Base-by-base conservation (phyloP, 2,888 invertebrate genomes). In the Hyppa rectilinea region DNA sequence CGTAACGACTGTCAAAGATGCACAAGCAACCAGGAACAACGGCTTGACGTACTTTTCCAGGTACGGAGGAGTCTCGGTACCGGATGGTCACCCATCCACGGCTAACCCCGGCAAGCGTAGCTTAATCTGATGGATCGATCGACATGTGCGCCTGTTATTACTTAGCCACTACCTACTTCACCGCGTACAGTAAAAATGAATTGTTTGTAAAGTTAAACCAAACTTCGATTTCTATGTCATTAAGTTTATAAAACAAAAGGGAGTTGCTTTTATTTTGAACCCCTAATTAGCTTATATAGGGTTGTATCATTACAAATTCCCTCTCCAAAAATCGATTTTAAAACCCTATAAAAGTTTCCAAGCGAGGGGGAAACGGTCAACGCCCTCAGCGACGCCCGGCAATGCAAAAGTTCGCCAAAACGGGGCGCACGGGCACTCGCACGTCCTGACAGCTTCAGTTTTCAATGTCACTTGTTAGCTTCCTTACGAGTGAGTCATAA, bases 281-380 rank as follows among this genome's bases (percentile, higher is more conserved):
- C 20, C 12, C 9, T 31, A 82, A 79, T 80, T 55, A 58, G 34
- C 17, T 50, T 70, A 47, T 61, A 34, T 4, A 45, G 64, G 69
- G 63, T 70, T 34, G 40, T 26, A 40, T 49, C 55, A n/a, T 60
- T 56, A 63, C 31, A 45, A 59, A 70, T 66, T 60, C 45, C 31
- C 38, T 52, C 43, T 43, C 47, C 45, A 23, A 31, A n/a, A 92
- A 95, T 95, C 87, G 94, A 95, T 95, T 95, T 94, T 91, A 89
- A 92, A 94, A 91, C 93, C 95, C 90, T 93, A 91, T 89, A 90
- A 92, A 92, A 85, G 83, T 87, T 73, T 73, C 53, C 67, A 71
- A 72, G 71, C 81, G 87, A 90, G 92, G 94, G 94, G 93, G 91
- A 90, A 85, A 81, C 81, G 92, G 94, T 94, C 92, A 94, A 95